phyloP scores from a whole-genome alignment of 2,888 invertebrate species.

The Leucophenga maculata region DNA sequence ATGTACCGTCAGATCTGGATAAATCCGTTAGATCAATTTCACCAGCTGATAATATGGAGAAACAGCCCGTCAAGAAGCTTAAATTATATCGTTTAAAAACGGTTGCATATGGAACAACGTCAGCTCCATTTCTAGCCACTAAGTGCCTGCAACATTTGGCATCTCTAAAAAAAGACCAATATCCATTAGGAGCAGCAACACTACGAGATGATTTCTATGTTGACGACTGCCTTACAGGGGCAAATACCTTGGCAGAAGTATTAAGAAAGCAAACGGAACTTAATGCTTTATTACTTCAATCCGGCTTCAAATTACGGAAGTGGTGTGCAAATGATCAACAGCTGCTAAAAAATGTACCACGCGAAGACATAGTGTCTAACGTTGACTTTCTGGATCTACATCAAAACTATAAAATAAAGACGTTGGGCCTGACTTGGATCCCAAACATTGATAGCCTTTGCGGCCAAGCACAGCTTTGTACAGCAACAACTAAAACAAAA shows the following conservation, averaged over 20 bases:
- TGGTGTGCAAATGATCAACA: not conserved
- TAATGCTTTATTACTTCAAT: constrained; percentile 16
- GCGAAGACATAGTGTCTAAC: not conserved
- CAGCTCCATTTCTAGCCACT: too few relatives aligned
- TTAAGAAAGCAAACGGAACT: not conserved
- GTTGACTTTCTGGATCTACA: not conserved
- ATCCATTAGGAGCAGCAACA: not conserved
- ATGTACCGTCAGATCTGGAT: constrained; percentile 25
- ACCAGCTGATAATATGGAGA: not conserved
- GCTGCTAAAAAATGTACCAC: not conserved
- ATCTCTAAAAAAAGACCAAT: too few relatives aligned
- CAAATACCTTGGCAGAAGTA: not conserved
- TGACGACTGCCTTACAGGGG: not conserved
- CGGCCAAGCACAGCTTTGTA: too few relatives aligned
- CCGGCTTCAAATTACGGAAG: not conserved
- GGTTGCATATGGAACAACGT: not conserved
- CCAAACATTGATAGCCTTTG: too few relatives aligned
- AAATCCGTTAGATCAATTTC: constrained; percentile 5
- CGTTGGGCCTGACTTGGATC: not conserved
- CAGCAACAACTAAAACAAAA: too few relatives aligned
- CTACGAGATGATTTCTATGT: not conserved
- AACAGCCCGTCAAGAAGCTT: not conserved
- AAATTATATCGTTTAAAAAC: constrained; percentile 2
- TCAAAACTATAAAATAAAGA: not conserved
- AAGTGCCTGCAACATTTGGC: too few relatives aligned